A percentile compares a stretch with the other conserved stretches of the same genome.
Evolutionary conservation across 2,888 invertebrate genomes (phyloP).

Genomic region (Cheilosia urbana): DNA sequence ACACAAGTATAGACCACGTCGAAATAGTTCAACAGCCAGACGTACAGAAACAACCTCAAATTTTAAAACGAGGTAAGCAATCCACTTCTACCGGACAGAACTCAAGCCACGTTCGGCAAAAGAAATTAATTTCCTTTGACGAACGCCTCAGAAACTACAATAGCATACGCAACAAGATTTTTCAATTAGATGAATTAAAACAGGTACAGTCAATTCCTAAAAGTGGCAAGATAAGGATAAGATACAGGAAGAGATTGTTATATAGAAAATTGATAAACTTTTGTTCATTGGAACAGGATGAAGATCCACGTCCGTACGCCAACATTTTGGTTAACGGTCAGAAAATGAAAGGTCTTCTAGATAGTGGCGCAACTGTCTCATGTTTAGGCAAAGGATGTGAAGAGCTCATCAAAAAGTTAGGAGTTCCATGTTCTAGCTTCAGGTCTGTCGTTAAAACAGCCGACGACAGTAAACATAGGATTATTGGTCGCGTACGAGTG

Average conservation of each 20-base stretch:
- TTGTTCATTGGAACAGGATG: background rate
- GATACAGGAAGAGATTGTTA: background rate
- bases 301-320: constrained; percentile 5
- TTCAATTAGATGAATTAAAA: too few relatives aligned
- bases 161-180: too few relatives aligned
- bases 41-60: background rate
- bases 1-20: background rate
- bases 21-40: background rate
- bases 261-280: background rate
- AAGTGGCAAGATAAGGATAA: too few relatives aligned
- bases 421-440: background rate
- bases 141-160: constrained; percentile 10
- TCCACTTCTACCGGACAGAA: background rate
- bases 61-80: background rate
- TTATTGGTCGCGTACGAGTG: constrained; percentile 31
- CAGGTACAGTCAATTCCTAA: too few relatives aligned
- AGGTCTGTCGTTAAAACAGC: constrained; percentile 8
- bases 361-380: constrained; percentile 24
- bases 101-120: background rate
- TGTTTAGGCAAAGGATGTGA: constrained; percentile 19
- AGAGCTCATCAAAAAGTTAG: background rate
- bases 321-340: background rate
- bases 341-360: constrained; percentile 4
- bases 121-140: background rate
- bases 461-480: background rate